Conservation (phyloP, 2,113 vertebrate genomes). For the Leucosticte australis region DNA sequence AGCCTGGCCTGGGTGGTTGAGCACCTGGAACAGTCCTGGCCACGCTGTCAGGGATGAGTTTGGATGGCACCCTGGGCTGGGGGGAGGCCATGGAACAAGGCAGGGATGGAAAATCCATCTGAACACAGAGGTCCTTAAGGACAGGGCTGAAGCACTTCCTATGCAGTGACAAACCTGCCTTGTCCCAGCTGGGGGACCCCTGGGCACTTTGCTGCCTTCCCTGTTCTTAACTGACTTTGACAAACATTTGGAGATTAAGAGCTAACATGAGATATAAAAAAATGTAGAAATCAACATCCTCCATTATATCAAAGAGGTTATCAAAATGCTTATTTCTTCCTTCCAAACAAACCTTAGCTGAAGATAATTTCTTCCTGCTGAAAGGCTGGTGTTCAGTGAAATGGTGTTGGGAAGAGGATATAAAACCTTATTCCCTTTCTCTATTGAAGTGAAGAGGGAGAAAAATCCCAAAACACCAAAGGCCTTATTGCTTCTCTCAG, state of each 20-base stretch:
- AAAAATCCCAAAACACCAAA: neutral
- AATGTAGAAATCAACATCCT: neutral
- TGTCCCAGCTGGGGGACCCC: fast-evolving
- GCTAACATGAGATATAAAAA: neutral
- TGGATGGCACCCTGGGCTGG: neutral
- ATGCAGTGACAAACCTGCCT: neutral
- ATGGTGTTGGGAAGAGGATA: neutral
- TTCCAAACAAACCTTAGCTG: neutral
- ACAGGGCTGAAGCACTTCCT: neutral
- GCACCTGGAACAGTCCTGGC: fast-evolving
- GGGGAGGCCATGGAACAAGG: neutral
- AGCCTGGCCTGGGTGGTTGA: fast-evolving
- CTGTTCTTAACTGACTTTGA: neutral
- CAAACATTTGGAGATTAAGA: neutral
- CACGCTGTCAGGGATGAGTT: fast-evolving
- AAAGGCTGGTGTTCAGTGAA: neutral
- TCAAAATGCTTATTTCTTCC: neutral
- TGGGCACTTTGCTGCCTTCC: fast-evolving
- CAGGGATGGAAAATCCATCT: neutral
- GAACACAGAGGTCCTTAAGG: neutral
- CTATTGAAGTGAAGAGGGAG: fast-evolving
- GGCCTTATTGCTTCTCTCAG: neutral
- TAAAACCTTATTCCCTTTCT: neutral
- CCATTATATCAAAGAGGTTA: neutral
- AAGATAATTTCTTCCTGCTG: neutral